Base-by-base conservation (phyloP, 2,797 vertebrate species). In the Aulostomus chinensis region DNA sequence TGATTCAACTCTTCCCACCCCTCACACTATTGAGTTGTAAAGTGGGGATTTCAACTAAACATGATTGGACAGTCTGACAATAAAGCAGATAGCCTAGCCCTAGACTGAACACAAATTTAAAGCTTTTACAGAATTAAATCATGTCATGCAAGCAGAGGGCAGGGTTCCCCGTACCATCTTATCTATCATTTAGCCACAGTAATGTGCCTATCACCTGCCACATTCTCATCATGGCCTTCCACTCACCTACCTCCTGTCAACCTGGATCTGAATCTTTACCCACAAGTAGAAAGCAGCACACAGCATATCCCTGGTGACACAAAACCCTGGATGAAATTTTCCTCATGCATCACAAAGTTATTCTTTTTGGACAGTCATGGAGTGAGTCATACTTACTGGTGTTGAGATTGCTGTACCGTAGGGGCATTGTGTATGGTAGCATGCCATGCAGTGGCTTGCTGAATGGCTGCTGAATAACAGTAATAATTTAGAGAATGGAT, bases 131-230 rank as follows among this genome's bases (percentile, higher is more conserved):
- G n/a, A n/a, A n/a, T n/a, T n/a, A n/a, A n/a, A n/a, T n/a, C n/a
- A n/a, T n/a, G n/a, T n/a, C n/a, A n/a, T n/a, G n/a, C n/a, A n/a
- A n/a, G n/a, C n/a, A n/a, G n/a, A n/a, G n/a, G n/a, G n/a, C n/a
- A n/a, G n/a, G n/a, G n/a, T n/a, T n/a, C n/a, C n/a, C n/a, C n/a
- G n/a, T n/a, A n/a, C n/a, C n/a, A n/a, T n/a, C n/a, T n/a, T n/a
- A 21, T 62, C 49, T 48, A 55, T 66, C 59, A 45, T 56, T 62
- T 28, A 51, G 55, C 43, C 67, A 1, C 26, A 74, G 2, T 54
- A 68, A 74, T 35, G 14, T 37, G 38, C 39, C 55, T 65, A 65
- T 83, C 81, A 79, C 76, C 76, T 82, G 79, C 60, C 68, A 74
- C 59, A 14, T 58, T 60, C 48, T 26, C 24, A 43, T 74, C 74